Evolutionary conservation across 2,113 vertebrate genomes (phyloP).

Genomic region (Protobothrops flavoviridis): DNA sequence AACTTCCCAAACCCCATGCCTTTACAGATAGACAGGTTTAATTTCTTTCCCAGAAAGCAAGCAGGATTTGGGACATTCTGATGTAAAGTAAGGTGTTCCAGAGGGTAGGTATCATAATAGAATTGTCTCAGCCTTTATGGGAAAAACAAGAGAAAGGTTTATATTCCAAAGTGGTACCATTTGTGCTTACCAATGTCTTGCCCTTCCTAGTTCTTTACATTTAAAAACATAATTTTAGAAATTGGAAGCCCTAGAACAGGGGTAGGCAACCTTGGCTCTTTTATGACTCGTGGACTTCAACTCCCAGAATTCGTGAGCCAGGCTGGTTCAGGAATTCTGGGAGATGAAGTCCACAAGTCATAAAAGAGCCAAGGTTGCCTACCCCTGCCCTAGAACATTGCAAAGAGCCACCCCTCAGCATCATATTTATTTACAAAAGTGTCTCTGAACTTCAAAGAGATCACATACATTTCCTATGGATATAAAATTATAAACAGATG

Average conservation of each 20-base stretch:
- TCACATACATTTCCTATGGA: not conserved
- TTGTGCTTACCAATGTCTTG: not conserved
- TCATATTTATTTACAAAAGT: not conserved
- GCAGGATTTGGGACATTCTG: not conserved
- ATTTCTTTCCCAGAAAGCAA: not conserved
- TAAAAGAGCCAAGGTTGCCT: no score
- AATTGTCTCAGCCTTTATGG: not conserved
- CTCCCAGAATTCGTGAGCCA: no score
- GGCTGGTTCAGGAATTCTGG: no score
- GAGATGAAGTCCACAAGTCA: no score
- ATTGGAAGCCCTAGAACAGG: not conserved
- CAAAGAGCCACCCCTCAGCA: not conserved
- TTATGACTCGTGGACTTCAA: no score
- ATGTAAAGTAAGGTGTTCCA: not conserved
- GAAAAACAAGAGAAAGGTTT: not conserved
- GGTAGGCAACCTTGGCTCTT: no score
- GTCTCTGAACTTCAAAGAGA: not conserved
- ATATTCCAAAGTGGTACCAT: not conserved
- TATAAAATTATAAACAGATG: not conserved
- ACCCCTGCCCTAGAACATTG: not conserved
- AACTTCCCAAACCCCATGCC: not conserved
- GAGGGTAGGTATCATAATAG: not conserved
- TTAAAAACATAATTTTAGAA: not conserved
- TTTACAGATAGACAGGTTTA: not conserved
- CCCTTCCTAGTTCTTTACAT: not conserved